Evolutionary conservation across 2,113 vertebrate species (phyloP), one percentile per base, ranked within the genome.

Genomic region (Sarotherodon lohbergeri): DNA sequence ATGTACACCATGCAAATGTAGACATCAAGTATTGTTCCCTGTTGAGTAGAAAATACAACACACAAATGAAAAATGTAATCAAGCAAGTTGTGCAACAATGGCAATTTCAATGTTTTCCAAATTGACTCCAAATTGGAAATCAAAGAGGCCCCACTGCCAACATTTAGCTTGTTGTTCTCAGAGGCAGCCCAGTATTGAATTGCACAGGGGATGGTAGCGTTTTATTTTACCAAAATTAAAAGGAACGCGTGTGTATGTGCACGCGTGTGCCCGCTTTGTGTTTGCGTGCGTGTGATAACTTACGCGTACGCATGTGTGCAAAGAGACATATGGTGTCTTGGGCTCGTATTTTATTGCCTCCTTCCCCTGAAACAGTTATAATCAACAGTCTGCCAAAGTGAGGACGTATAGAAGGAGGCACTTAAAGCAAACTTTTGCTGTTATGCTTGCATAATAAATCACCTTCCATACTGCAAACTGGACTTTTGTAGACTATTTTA

Each of bases 121-220:
- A 91, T 91, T 92, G 68, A 50, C 66, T 88, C 61, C 80, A 91
- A 90, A 93, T 93, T 91, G 81, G 56, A 93, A 93, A 91, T 90
- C 79, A 91, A 92, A 91, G 66, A 6, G 54, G 63, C 83, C 86
- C 46, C 83, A 73, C 41, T 80, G 76, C 78, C 59, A 89, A 82
- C 73, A 87, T 88, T 91, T 88, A 80, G 32, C 63, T 55, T 79
- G 66, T 39, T 89, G 76, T 78, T 78, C 76, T 90, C 48, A 56
- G 50, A 71, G 66, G 80, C 76, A 89, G 54, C 36, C 39, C 52
- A 46, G 82, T 82, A 87, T 48, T 73, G 36, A 90, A 84, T 59
- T 81, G 82, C 71, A 86, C 63, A 52, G 41, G 90, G 86, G 79
- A 71, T 36, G 27, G 80, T 19, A 19, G 54, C 34, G 22, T 82